Base-by-base conservation (phyloP, 2,113 vertebrate species). In the Mus spicilegus region DNA sequence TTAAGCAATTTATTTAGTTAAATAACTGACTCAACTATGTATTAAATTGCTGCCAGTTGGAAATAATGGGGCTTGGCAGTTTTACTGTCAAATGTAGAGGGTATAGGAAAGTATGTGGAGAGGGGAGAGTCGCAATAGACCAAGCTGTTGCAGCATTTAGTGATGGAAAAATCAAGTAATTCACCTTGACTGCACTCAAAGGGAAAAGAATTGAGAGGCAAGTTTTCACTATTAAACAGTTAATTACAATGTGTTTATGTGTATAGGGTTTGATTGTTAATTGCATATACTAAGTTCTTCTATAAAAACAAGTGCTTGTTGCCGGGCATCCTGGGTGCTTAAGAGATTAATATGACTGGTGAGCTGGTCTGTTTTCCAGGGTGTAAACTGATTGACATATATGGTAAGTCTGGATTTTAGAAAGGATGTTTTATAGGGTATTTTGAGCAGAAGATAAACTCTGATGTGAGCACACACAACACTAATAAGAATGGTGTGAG, bases 161-260 rank as follows among this genome's bases (percentile, higher is more conserved):
- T 98, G 98, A 98, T 92, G 93, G 73, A 89, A 98, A 98, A 97
- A 93, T 9, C 85, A 51, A 96, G 97, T 97, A 97, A 97, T 96
- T 93, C 70, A 28, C 42, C 78, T 97, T 97, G 46, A 1, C 87
- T 97, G 94, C 86, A 96, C 89, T 95, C 95, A 90, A 96, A 94
- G 96, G 93, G 92, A 97, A 96, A 75, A 75, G 97, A 93, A 20
- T 1, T 80, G 97, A 97, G 73, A 93, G 89, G 73, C 56, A 95
- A 93, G 86, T 95, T 95, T 95, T 95, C 76, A 95, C 96, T 95
- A 91, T 96, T 98, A 97, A 97, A 96, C 73, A 93, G 58, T 96
- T 96, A 98, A 97, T 88, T 96, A 98, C n/a, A 96, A 89, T n/a
- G 49, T 94, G 93, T 98, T 97, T 98, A 97, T 97, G 30, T 98